A percentile compares a stretch with the other conserved stretches of the same genome.
These are phyloP conservation scores for Maconellicoccus hirsutus DNA, from an alignment of 1,140 invertebrate genomes.

Conservation along the genomic window DNA sequence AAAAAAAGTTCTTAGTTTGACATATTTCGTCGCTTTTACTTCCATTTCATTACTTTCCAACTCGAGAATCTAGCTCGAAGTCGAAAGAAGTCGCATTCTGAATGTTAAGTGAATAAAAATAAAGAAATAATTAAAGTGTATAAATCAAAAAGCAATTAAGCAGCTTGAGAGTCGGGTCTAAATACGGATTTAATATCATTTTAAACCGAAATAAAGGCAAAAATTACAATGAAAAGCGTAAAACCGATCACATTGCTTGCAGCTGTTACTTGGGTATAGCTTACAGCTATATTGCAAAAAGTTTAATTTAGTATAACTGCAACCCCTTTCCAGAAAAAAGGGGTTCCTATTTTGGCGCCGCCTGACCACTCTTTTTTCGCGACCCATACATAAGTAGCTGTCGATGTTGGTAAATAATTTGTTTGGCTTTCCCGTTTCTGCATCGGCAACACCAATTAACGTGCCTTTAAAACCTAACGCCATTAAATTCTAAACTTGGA, in stretches of 20 bases:
- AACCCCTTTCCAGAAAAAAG: background rate
- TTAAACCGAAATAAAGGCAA: conserved; percentile 6
- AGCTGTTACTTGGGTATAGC: conserved; percentile 17
- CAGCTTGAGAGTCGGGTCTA: conserved; percentile 5
- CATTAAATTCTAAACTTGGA: background rate
- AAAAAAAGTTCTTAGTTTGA: background rate
- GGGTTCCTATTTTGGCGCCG: background rate
- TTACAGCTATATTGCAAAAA: conserved; percentile 21
- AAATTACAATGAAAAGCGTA: conserved; percentile 22
- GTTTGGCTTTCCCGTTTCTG: background rate
- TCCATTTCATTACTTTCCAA: background rate
- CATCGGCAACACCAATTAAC: background rate
- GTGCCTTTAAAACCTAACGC: background rate
- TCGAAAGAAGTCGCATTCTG: background rate
- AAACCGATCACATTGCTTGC: conserved; percentile 21
- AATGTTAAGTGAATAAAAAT: conserved; percentile 15
- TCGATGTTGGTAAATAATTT: background rate
- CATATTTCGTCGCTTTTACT: background rate
- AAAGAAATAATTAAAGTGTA: conserved; percentile 18
- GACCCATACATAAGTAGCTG: background rate
- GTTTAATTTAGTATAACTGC: conserved; percentile 20
- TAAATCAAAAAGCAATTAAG: conserved; percentile 22
- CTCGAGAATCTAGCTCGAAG: background rate
- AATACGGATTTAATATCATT: conserved; percentile 19
- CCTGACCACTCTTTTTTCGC: background rate